Evolutionary conservation across 2,113 vertebrate species (phyloP), one percentile per base, ranked within the genome.

Genomic region (Isurus oxyrinchus): DNA sequence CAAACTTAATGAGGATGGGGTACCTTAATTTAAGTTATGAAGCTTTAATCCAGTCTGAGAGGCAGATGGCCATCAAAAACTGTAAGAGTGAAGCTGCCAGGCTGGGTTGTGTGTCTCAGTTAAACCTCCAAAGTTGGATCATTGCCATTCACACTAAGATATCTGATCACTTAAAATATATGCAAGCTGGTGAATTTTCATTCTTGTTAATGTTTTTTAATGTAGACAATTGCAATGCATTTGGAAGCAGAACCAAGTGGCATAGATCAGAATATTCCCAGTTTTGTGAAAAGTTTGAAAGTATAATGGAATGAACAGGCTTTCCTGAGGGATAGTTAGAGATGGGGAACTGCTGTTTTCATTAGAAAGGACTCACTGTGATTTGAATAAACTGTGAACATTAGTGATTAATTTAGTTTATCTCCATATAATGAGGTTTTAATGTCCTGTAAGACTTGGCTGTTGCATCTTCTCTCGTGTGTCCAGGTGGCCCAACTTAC

Each of bases 161-260:
- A 86, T 49, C 44, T 86, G 53, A 91, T n/a, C 88, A 91, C 57
- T 91, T 91, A 91, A 31, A 91, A 59, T 35, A 84, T 40, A 90
- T 57, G 31, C 88, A 91, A 90, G 88, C 55, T 91, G 27, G 0
- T 91, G 11, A 87, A 59, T 91, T 57, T 91, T 57, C 25, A 35
- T 14, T 59, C 57, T 91, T 31, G 21, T 88, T 59, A 31, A 21
- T 49, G 55, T 35, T 91, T 91, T 35, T 91, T 59, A 61, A 91
- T 59, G 27, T 13, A 91, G 88, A 91, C 88, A 59, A 91, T 35
- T 91, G 27, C 27, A 61, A 31, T 84, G 81, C n/a, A 84, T 84
- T 84, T 44, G 40, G 81, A 84, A 44, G 27, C 55, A 59, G 8
- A 31, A 31, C 31, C 55, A 23, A 35, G 31, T n/a, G 14, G 88